phyloP scores from a whole-genome alignment of 2,797 vertebrate genomes.

The Cyclura pinguis region DNA sequence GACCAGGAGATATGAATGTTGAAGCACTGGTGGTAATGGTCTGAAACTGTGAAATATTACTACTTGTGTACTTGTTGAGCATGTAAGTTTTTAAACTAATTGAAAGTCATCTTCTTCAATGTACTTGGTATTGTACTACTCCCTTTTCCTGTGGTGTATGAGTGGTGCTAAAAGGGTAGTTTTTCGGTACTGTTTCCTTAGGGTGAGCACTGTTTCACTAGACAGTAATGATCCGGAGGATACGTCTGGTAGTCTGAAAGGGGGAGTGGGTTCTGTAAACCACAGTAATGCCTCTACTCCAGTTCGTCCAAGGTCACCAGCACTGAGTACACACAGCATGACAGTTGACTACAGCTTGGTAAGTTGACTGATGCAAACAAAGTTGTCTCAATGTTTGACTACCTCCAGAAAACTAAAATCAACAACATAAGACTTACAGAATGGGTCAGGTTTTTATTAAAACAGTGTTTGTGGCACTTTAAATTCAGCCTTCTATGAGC shows the following conservation, averaged over 20 bases:
- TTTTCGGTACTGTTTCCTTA: constrained; percentile 70
- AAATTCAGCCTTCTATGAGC: neutral
- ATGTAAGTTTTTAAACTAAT: neutral
- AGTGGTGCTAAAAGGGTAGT: constrained; percentile 13
- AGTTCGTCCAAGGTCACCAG: constrained; percentile 72
- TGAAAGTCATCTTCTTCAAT: neutral
- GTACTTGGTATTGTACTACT: neutral
- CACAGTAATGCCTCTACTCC: constrained; percentile 57
- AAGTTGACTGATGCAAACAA: constrained; percentile 64
- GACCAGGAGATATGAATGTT: neutral
- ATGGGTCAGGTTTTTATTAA: neutral
- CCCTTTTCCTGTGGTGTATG: neutral
- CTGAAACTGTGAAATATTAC: neutral
- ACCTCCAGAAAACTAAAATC: accelerated
- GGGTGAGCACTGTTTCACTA: constrained; percentile 80
- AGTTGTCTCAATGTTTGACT: neutral
- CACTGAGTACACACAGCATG: constrained; percentile 70
- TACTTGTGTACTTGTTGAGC: neutral
- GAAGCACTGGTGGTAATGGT: neutral
- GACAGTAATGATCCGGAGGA: constrained; percentile 78
- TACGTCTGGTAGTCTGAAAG: constrained; percentile 76
- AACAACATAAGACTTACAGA: neutral
- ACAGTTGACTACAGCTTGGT: constrained; percentile 79
- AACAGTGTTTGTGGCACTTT: neutral
- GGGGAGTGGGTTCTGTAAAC: neutral